phyloP scores from a whole-genome alignment of 2,113 vertebrate genomes.

The Otus sunia region DNA sequence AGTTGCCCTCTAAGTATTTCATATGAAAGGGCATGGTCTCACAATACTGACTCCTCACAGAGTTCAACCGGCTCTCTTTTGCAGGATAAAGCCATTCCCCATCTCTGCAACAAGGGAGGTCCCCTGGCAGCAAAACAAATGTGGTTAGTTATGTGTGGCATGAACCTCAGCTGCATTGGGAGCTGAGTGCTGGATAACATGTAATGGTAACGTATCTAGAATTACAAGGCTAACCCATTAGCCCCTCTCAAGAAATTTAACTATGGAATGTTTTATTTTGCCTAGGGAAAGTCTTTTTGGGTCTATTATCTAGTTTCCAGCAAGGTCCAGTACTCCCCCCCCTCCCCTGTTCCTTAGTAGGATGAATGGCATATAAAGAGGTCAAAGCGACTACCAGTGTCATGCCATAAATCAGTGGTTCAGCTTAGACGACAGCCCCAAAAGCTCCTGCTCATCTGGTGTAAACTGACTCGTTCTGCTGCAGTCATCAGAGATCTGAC shows the following conservation, averaged over 20 bases:
- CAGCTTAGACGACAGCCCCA: background rate
- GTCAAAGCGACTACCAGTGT: slow-evolving; percentile 20
- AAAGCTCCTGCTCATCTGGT: slow-evolving; percentile 42
- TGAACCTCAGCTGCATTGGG: slow-evolving; percentile 48
- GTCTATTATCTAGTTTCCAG: background rate
- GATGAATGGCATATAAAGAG: slow-evolving; percentile 4
- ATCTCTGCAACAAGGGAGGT: background rate
- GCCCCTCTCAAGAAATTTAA: slow-evolving; percentile 36
- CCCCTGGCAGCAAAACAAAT: slow-evolving; percentile 63
- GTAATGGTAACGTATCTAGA: slow-evolving; percentile 11
- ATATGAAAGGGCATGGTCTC: slow-evolving; percentile 37
- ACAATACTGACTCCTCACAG: slow-evolving; percentile 17
- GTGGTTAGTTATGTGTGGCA: slow-evolving; percentile 61
- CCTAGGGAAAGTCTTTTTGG: slow-evolving; percentile 7
- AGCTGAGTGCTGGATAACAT: slow-evolving; percentile 1
- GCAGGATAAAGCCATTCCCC: slow-evolving; percentile 37
- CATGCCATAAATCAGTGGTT: slow-evolving; percentile 32
- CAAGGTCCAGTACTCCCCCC: background rate
- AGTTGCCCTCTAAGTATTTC: background rate
- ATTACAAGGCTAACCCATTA: slow-evolving; percentile 30
- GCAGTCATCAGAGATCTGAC: slow-evolving; percentile 16
- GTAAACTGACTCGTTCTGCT: background rate
- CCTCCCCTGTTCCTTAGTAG: background rate
- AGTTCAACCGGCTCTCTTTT: slow-evolving; percentile 22
- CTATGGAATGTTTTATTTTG: slow-evolving; percentile 48